These are phyloP conservation scores for Trichogramma evanescens DNA, from an alignment of 2,888 invertebrate species.

Conservation along the genomic window DNA sequence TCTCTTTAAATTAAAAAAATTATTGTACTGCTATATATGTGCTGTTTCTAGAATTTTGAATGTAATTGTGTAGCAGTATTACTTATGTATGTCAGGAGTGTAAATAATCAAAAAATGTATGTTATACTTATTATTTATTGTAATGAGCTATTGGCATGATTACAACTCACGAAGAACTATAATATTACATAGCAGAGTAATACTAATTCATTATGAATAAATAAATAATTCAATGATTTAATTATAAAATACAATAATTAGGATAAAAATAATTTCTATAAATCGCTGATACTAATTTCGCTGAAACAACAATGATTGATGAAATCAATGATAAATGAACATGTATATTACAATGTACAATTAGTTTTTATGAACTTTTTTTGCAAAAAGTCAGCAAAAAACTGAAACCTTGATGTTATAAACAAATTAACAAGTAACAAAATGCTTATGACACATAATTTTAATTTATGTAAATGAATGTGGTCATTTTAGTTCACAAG, in stretches of 20 bases:
- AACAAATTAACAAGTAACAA: too few species aligned
- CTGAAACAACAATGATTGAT: conserved; percentile 15
- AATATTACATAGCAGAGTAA: conserved; percentile 21
- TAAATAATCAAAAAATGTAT: too few species aligned
- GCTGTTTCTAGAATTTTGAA: too few species aligned
- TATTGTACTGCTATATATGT: too few species aligned
- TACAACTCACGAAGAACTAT: conserved; percentile 22
- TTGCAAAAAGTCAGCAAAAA: not conserved
- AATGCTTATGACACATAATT: too few species aligned
- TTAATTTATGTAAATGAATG: too few species aligned
- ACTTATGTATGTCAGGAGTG: too few species aligned
- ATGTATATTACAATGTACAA: conserved; percentile 18
- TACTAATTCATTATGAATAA: conserved; percentile 21
- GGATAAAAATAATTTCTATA: conserved; percentile 17
- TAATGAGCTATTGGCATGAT: conserved; percentile 22
- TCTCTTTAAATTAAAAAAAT: too few species aligned
- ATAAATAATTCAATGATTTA: conserved; percentile 19
- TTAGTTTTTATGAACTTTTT: conserved; percentile 7
- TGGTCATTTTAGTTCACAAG: too few species aligned
- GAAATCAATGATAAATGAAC: conserved; percentile 11
- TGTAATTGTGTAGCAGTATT: too few species aligned
- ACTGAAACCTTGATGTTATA: too few species aligned
- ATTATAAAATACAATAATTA: conserved; percentile 13
- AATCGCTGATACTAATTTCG: not conserved
- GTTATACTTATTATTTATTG: conserved; percentile 17